phyloP scores from a whole-genome alignment of 2,888 invertebrate genomes.

The Miltochrista miniata region DNA sequence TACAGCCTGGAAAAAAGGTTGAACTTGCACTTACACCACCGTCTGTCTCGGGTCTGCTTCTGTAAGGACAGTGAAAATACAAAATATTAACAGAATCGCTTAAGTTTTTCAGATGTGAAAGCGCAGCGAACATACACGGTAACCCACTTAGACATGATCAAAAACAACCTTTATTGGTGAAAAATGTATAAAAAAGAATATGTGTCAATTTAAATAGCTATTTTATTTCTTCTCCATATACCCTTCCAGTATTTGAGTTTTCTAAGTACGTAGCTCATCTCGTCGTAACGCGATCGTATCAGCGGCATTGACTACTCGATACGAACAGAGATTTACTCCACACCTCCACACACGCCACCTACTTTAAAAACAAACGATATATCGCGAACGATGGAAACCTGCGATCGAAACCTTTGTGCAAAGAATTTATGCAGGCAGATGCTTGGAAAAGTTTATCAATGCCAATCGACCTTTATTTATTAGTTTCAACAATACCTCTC shows the following conservation, averaged over 20 bases:
- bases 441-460: not conserved
- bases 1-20: too few species aligned
- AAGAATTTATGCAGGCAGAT: slow-evolving; percentile 2
- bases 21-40: too few species aligned
- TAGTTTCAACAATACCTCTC: not conserved
- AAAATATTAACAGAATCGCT: too few species aligned
- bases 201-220: too few species aligned
- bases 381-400: slow-evolving; percentile 17
- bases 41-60: too few species aligned
- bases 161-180: too few species aligned
- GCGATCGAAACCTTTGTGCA: not conserved
- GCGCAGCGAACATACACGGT: too few species aligned
- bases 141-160: too few species aligned
- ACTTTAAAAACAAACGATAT: slow-evolving; percentile 9
- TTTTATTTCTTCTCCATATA: too few species aligned
- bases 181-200: too few species aligned
- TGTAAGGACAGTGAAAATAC: too few species aligned
- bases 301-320: slow-evolving; percentile 13
- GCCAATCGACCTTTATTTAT: not conserved
- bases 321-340: slow-evolving; percentile 22
- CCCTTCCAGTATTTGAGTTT: slow-evolving; percentile 10
- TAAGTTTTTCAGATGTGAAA: too few species aligned
- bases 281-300: slow-evolving; percentile 31
- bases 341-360: slow-evolving; percentile 27
- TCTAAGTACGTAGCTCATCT: slow-evolving; percentile 22